Conservation (phyloP, 2,888 invertebrate species). For the Nymphalis polychloros region DNA sequence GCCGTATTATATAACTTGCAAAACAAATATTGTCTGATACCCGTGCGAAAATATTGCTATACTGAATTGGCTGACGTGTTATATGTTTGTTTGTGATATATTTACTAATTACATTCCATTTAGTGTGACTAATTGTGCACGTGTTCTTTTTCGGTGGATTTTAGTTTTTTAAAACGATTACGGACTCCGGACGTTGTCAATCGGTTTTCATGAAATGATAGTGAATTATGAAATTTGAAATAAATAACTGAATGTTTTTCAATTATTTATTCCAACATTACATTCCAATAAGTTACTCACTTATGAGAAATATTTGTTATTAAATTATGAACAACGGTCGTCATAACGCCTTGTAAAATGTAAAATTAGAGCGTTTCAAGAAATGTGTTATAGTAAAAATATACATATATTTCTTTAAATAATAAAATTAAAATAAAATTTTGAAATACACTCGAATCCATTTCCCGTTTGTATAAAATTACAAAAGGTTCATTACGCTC, state of each 20-base stretch:
- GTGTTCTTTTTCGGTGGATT: neutral
- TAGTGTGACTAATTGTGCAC: constrained; percentile 7
- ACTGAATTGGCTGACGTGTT: neutral
- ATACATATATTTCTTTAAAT: neutral
- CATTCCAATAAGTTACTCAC: neutral
- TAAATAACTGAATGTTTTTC: no score
- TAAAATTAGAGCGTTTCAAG: no score
- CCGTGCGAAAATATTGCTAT: constrained; percentile 35
- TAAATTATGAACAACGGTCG: no score
- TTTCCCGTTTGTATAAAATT: constrained; percentile 17
- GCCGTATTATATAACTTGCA: constrained; percentile 37
- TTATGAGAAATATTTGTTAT: no score
- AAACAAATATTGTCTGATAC: constrained; percentile 36
- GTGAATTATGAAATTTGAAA: no score
- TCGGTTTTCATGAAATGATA: no score
- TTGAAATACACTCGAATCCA: constrained; percentile 6
- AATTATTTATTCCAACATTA: no score
- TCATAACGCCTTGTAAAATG: no score
- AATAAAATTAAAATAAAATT: constrained; percentile 9
- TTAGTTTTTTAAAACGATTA: no score
- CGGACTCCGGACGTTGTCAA: no score
- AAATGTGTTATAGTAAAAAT: no score
- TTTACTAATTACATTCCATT: constrained; percentile 33
- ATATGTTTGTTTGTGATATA: constrained; percentile 9
- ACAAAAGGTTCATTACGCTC: constrained; percentile 27